Base-by-base conservation (phyloP, 2,888 invertebrate species). In the Brassicogethes aeneus region DNA sequence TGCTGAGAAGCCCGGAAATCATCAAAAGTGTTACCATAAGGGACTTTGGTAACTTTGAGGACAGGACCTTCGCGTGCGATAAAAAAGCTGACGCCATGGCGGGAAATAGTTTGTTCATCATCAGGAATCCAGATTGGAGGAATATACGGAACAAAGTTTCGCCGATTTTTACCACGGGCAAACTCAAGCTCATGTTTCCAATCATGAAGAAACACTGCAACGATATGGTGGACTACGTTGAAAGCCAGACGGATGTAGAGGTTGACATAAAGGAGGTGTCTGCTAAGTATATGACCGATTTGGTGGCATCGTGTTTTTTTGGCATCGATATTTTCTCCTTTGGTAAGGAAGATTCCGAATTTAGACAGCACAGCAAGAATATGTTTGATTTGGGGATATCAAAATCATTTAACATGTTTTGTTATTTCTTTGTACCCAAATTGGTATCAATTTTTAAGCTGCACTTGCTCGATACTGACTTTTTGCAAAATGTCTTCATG, bases 91-190 rank as follows among this genome's bases (percentile, higher is more conserved):
- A 70, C 46, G 65, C 65, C 14, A 62, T 70, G 45, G 62, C 68
- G 1, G 65, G 68, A 48, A 67, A 65, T 36, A 70, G 69, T 54
- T 49, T 71, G 15, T 62, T 73, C 39, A 66, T 69, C 2, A 47
- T 73, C 41, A 65, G 65, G 37, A 73, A 72, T 42, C 69, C 70
- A 0, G 66, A 69, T 2, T 77, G 76, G 77, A 71, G 68, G 48
- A 65, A 64, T 31, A 57, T 76, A 10, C 62, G 77, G 17, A 57
- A 67, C 1, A 73, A 73, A 47, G 59, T 76, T 16, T 70, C 72
- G 0, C 74, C 75, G 1, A 71, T 73, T 1, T 70, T 76, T 50
- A 72, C 75, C 1, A 68, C 71, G 1, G 73, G 71, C 17, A 76
- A 75, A 54, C 60, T 77, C 44, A 73, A 69, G 53, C 60, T 62